phyloP scores from a whole-genome alignment of 2,888 invertebrate genomes.

The Brassicogethes aeneus region DNA sequence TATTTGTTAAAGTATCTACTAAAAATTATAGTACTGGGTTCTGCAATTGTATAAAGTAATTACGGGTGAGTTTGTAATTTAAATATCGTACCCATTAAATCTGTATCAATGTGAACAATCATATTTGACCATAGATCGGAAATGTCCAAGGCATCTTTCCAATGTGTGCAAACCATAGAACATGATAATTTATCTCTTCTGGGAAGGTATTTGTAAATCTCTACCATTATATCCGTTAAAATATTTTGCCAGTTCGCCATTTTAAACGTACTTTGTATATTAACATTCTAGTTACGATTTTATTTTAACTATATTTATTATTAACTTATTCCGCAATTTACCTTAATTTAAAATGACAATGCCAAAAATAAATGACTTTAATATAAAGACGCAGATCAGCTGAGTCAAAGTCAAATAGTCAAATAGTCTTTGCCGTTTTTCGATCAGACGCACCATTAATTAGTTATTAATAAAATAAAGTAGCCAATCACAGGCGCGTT shows the following conservation, averaged over 20 bases:
- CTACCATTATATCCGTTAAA: slow-evolving; percentile 27
- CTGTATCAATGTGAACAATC: slow-evolving; percentile 30
- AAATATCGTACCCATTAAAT: slow-evolving; percentile 26
- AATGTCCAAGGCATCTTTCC: slow-evolving; percentile 28
- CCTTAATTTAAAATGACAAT: not conserved
- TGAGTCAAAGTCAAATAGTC: too few relatives aligned
- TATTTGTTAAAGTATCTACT: slow-evolving; percentile 38
- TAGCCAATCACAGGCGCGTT: too few relatives aligned
- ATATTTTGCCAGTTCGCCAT: slow-evolving; percentile 26
- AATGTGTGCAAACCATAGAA: slow-evolving; percentile 29
- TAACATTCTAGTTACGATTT: too few relatives aligned
- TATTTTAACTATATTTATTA: too few relatives aligned
- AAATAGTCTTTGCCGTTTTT: too few relatives aligned
- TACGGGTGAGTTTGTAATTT: too few relatives aligned
- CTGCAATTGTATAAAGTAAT: too few relatives aligned
- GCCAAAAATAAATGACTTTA: not conserved
- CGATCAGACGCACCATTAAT: too few relatives aligned
- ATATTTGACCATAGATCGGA: slow-evolving; percentile 31
- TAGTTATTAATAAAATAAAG: too few relatives aligned
- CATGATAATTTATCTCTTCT: slow-evolving; percentile 31
- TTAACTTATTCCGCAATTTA: not conserved
- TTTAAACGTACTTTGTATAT: not conserved
- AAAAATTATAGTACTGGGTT: slow-evolving; percentile 30
- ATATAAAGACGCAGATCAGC: too few relatives aligned
- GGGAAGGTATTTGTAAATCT: slow-evolving; percentile 29